phyloP scores from a whole-genome alignment of 2,888 invertebrate genomes.

The Lasioglossum marginatum region DNA sequence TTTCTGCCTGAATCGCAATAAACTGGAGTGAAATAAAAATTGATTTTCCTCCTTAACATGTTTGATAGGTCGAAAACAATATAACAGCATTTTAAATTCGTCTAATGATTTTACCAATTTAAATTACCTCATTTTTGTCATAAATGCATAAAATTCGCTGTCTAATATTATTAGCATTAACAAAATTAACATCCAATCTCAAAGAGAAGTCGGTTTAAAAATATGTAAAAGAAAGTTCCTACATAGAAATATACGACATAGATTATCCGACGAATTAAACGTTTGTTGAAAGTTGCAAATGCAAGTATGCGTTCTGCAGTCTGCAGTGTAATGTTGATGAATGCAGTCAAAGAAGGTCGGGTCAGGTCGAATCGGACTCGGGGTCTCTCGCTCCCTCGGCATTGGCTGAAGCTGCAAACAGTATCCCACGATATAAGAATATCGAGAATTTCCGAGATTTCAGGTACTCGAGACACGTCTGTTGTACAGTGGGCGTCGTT shows the following conservation, averaged over 20 bases:
- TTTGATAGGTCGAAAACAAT: too few relatives aligned
- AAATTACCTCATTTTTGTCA: too few relatives aligned
- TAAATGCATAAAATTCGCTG: too few relatives aligned
- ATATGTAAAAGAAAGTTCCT: not conserved
- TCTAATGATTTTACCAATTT: too few relatives aligned
- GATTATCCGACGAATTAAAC: not conserved
- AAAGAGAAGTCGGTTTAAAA: too few relatives aligned
- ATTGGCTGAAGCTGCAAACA: not conserved
- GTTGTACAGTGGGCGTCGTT: not conserved
- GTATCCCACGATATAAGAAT: conserved; percentile 6
- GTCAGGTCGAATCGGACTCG: not conserved
- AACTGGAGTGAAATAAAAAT: too few relatives aligned
- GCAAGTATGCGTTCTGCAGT: not conserved
- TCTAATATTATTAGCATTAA: too few relatives aligned
- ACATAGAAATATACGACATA: not conserved
- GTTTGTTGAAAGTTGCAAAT: not conserved
- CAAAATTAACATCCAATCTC: too few relatives aligned
- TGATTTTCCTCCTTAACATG: too few relatives aligned
- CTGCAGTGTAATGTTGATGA: not conserved
- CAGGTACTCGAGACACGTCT: not conserved
- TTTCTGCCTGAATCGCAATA: too few relatives aligned
- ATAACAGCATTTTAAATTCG: too few relatives aligned
- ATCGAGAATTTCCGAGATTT: not conserved
- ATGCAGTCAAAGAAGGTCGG: not conserved
- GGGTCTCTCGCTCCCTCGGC: not conserved